Conservation (phyloP, 1,140 invertebrate species). For the Babylonia areolata region DNA sequence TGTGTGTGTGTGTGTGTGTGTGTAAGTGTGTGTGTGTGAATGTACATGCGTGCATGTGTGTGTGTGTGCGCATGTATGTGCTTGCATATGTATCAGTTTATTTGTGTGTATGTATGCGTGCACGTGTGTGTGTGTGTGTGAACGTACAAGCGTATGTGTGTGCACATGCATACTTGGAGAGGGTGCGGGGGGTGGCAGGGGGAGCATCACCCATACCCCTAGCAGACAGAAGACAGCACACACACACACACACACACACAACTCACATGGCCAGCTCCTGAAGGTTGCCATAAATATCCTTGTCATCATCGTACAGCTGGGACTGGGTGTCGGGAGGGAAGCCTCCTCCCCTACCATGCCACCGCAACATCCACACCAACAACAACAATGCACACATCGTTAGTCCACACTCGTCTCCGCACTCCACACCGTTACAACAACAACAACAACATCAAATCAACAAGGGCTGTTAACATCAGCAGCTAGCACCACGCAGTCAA, state of each 20-base stretch:
- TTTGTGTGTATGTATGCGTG: not conserved
- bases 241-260: too few species aligned
- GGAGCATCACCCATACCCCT: too few species aligned
- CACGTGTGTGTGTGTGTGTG: too few species aligned
- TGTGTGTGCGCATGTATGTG: not conserved
- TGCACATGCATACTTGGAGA: not conserved
- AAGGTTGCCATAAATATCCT: constrained; percentile 78
- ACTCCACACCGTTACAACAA: too few species aligned
- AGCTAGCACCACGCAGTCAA: too few species aligned
- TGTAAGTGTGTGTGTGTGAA: too few species aligned
- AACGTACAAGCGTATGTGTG: too few species aligned
- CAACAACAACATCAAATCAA: too few species aligned
- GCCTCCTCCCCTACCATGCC: constrained; percentile 64
- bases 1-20: too few species aligned
- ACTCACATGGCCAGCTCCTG: constrained; percentile 77
- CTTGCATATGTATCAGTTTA: not conserved
- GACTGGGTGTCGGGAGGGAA: constrained; percentile 71
- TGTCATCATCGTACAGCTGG: constrained; percentile 72
- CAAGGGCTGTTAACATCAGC: too few species aligned
- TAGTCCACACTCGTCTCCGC: not conserved
- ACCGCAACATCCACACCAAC: constrained; percentile 20
- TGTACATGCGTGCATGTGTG: not conserved
- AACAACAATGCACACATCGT: constrained; percentile 29
- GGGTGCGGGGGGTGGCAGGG: not conserved
- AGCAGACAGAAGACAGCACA: too few species aligned